Percentiles rank a stretch among this genome's conserved stretches.
phyloP scores from a whole-genome alignment of 2,888 invertebrate genomes.

The Xylophagus ater region DNA sequence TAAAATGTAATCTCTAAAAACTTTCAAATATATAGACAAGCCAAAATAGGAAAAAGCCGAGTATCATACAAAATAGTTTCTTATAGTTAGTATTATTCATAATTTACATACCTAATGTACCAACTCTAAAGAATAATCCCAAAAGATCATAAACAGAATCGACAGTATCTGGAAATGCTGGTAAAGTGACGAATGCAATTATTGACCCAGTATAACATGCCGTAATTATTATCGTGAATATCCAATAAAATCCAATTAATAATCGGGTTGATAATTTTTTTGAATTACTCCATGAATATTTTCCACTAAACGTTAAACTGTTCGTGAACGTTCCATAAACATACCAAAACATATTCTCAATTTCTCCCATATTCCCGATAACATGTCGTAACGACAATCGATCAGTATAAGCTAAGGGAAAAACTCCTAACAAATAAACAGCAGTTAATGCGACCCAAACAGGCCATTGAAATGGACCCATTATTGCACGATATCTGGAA shows the following conservation, averaged over 20 bases:
- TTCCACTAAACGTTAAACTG: conserved; percentile 59
- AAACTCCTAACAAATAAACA: conserved; percentile 60
- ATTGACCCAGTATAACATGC: conserved; percentile 77
- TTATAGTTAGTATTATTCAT: background rate
- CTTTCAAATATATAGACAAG: background rate
- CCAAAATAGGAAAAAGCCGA: background rate
- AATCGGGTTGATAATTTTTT: conserved; percentile 57
- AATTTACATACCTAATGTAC: conserved; percentile 50
- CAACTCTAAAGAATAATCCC: conserved; percentile 55
- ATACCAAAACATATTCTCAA: conserved; percentile 81
- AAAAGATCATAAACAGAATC: conserved; percentile 57
- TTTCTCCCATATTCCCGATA: conserved; percentile 55
- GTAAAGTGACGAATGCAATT: conserved; percentile 71
- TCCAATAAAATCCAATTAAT: conserved; percentile 66
- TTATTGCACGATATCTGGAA: conserved; percentile 63
- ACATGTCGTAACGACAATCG: conserved; percentile 55
- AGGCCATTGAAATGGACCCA: conserved; percentile 73
- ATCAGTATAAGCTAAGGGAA: conserved; percentile 64
- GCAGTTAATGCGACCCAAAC: conserved; percentile 65
- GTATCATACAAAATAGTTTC: background rate
- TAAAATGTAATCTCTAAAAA: conserved; percentile 1
- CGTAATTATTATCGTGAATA: conserved; percentile 76
- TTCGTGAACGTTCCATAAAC: conserved; percentile 79
- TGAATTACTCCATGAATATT: conserved; percentile 59
- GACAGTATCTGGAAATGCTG: conserved; percentile 61